Evolutionary conservation across 2,797 vertebrate species (phyloP), one percentile per base, ranked within the genome.

Genomic region (Mormyrops attenuatus): DNA sequence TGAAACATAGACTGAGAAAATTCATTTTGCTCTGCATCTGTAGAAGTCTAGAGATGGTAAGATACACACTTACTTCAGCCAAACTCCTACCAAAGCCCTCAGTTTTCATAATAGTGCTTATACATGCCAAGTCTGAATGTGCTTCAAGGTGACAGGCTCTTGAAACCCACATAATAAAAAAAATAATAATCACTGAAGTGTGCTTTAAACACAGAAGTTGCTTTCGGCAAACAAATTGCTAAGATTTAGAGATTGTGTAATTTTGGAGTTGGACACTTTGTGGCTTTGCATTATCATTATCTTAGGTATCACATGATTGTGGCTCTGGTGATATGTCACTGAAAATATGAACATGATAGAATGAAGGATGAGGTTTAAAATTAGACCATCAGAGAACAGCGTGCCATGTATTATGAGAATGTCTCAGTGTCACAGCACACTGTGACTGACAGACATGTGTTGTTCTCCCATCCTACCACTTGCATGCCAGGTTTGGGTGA

Each of bases 401-500:
- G 26, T 87, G 52, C 85, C 3, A 4, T 34, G 85, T 57, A 13
- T 34, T 11, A 22, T n/a, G 47, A 34, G n/a, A 53, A 86, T 6
- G 5, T 30, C n/a, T 47, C 82, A 53, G 9, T 86, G 22, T 30
- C 85, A 6, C 30, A 15, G 52, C 26, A 87, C 5, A 8, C 52
- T 30, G 49, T 30, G 85, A 26, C 11, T 53, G 26, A 50, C 26
- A 53, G 26, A 20, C 5, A 30, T 55, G 11, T 41, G 50, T 41
- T 5, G 22, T 60, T 38, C 86, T 87, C 53, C 15, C 22, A 4
- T 53, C 50, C 93, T 92, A 26, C 91, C 34, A 55, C 41, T n/a
- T 92, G 91, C 92, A 85, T 77, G 90, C 91, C 87, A 88, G 85
- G 89, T 90, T 93, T 95, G 94, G 95, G 92, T 91, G 94, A 95